A percentile compares a stretch with the other conserved stretches of the same genome.
Evolutionary conservation across 2,113 vertebrate genomes (phyloP).

Genomic region (Hystrix cristata): DNA sequence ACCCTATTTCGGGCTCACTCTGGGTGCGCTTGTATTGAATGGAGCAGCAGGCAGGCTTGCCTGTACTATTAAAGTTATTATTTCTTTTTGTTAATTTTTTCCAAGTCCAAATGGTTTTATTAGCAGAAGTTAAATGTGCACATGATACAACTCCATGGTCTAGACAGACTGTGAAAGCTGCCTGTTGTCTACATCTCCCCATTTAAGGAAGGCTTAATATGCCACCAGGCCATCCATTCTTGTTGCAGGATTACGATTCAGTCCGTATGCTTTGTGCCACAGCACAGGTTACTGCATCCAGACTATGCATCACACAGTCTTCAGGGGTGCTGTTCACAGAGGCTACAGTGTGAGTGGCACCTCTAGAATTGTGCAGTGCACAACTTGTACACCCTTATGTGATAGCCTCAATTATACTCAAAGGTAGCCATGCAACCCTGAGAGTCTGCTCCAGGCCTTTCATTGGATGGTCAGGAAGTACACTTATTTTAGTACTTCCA

Average conservation of each 20-base stretch:
- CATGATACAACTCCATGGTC: neutral
- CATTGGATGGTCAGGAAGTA: neutral
- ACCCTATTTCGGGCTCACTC: neutral
- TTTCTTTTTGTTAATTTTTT: constrained; percentile 55
- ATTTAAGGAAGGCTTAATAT: neutral
- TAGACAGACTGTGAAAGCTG: neutral
- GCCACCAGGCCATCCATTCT: neutral
- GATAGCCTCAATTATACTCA: neutral
- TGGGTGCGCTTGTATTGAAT: neutral
- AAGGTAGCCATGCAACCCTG: neutral
- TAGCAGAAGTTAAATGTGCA: constrained; percentile 52
- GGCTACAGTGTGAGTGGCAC: neutral
- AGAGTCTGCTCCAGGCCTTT: neutral
- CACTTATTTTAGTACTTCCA: neutral
- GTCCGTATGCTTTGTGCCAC: neutral
- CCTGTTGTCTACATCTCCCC: neutral
- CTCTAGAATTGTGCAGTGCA: neutral
- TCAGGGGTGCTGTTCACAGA: neutral
- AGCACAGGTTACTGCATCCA: neutral
- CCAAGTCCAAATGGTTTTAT: constrained; percentile 19
- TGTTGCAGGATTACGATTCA: neutral
- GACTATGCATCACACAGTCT: neutral
- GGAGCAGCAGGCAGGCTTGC: neutral
- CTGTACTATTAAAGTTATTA: constrained; percentile 21
- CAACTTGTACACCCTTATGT: neutral